phyloP scores from a whole-genome alignment of 2,113 vertebrate genomes.

The Mustela lutreola region DNA sequence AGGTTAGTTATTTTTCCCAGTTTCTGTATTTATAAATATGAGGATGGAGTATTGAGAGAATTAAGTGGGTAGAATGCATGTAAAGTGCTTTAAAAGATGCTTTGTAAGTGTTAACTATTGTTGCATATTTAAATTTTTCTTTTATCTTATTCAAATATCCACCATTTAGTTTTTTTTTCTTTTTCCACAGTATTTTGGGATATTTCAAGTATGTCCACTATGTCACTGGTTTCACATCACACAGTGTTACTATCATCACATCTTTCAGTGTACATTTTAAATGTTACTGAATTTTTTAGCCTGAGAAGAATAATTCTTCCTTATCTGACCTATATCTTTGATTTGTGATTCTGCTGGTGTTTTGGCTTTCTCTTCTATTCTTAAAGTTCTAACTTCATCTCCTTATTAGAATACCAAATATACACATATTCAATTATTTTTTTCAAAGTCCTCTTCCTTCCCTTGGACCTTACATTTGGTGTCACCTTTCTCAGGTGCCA shows the following conservation, averaged over 20 bases:
- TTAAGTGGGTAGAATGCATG: not conserved
- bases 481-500: not conserved
- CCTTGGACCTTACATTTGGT: not conserved
- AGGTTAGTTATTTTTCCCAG: not conserved
- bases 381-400: not conserved
- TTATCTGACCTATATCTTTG: not conserved
- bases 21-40: not conserved
- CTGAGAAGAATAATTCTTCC: not conserved
- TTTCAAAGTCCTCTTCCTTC: not conserved
- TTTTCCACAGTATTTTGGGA: not conserved
- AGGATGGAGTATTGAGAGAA: not conserved
- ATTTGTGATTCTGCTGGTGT: not conserved
- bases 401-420: not conserved
- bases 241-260: not conserved
- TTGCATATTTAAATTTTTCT: not conserved
- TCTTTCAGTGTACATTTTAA: not conserved
- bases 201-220: not conserved
- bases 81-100: not conserved
- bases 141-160: not conserved
- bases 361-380: not conserved
- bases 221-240: not conserved
- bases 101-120: not conserved
- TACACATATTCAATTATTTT: not conserved
- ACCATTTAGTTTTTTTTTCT: not conserved
- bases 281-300: not conserved